Percentiles rank a stretch among this genome's conserved stretches.
Conservation (phyloP, 1,140 invertebrate genomes). For the Phortica variegata region DNA sequence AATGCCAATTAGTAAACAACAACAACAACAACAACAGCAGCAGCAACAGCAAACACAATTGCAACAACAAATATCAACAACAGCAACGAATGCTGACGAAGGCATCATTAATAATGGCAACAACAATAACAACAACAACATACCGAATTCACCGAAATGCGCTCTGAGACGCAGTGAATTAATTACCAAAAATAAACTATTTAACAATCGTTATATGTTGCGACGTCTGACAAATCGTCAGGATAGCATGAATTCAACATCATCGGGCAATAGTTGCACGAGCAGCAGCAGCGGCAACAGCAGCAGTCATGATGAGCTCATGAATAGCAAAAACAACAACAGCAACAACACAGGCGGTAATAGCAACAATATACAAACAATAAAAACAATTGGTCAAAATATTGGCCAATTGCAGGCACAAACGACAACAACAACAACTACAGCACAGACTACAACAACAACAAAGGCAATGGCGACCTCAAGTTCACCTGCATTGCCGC, state of each 20-base stretch:
- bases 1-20: slow-evolving; percentile 57
- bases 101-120: slow-evolving; percentile 1
- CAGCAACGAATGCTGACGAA: neutral
- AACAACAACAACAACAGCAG: slow-evolving; percentile 4
- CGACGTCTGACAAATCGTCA: slow-evolving; percentile 49
- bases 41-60: slow-evolving; percentile 22
- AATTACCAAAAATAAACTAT: slow-evolving; percentile 57
- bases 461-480: slow-evolving; percentile 20
- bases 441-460: slow-evolving; percentile 13
- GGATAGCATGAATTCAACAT: slow-evolving; percentile 55
- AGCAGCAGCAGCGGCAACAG: slow-evolving; percentile 40
- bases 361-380: slow-evolving; percentile 5
- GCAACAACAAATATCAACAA: slow-evolving; percentile 16
- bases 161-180: slow-evolving; percentile 54
- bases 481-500: slow-evolving; percentile 54
- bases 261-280: slow-evolving; percentile 47
- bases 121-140: slow-evolving; percentile 20
- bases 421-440: slow-evolving; percentile 12
- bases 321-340: slow-evolving; percentile 15
- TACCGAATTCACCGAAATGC: slow-evolving; percentile 49
- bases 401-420: neutral
- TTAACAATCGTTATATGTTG: slow-evolving; percentile 55
- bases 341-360: slow-evolving; percentile 28
- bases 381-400: slow-evolving; percentile 11
- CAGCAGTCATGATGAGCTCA: no score